Percentiles rank a stretch among this genome's conserved stretches.
Conservation (phyloP, 2,113 vertebrate genomes). For the Notarius lentiginosus region DNA sequence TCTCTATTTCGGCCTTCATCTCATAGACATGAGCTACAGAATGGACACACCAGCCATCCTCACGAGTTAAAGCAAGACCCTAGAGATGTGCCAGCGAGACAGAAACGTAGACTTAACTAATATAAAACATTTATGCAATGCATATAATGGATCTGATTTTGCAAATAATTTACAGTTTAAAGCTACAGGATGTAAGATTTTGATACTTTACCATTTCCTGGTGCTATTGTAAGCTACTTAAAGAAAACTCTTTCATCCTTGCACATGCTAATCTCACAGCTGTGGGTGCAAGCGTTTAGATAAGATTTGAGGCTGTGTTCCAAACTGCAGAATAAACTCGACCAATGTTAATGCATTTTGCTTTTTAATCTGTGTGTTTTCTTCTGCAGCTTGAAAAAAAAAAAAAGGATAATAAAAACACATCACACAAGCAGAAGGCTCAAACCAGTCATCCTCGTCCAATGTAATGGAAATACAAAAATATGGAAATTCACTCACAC, state of each 20-base stretch:
- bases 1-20: conserved; percentile 85
- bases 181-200: not conserved
- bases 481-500: not conserved
- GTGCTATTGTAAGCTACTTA: not conserved
- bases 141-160: not conserved
- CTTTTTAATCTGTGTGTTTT: not conserved
- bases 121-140: not conserved
- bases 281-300: not conserved
- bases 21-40: conserved; percentile 88
- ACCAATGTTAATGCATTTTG: not conserved
- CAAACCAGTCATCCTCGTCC: not conserved
- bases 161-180: not conserved
- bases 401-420: not conserved
- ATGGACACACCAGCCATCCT: conserved; percentile 87
- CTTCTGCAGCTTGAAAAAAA: not conserved
- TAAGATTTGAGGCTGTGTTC: not conserved
- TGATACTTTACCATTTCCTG: not conserved
- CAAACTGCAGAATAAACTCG: not conserved
- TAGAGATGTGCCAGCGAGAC: conserved; percentile 50
- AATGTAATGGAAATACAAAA: not conserved
- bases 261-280: not conserved
- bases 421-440: not conserved
- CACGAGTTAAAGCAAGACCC: conserved; percentile 78
- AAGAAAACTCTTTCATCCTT: not conserved
- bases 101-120: not conserved